phyloP scores from a whole-genome alignment of 2,113 vertebrate genomes.

The Nesoenas mayeri region DNA sequence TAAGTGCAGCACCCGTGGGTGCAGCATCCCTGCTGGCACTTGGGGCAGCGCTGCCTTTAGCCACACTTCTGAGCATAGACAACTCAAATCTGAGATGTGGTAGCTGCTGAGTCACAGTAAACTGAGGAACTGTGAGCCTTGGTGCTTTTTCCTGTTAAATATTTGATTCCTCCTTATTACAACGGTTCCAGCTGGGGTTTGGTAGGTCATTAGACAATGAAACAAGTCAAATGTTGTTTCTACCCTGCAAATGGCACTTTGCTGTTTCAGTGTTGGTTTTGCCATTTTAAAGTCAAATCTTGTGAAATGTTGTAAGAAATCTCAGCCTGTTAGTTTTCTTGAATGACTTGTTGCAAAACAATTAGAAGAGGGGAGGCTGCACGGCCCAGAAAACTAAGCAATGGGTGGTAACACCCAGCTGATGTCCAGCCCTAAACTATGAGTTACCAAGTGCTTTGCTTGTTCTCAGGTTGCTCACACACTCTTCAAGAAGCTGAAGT shows the following conservation, averaged over 20 bases:
- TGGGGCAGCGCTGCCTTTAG: neutral
- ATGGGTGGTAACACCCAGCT: accelerated
- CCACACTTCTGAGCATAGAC: accelerated
- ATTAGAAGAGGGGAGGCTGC: accelerated
- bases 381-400: neutral
- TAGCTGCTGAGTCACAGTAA: neutral
- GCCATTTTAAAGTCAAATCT: neutral
- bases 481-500: constrained; percentile 80
- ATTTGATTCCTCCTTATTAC: neutral
- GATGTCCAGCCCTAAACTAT: neutral
- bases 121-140: neutral
- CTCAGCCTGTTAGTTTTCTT: neutral
- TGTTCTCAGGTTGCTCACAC: constrained; percentile 78
- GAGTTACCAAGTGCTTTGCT: neutral
- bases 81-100: accelerated
- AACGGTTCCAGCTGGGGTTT: neutral
- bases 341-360: neutral
- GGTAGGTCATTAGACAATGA: accelerated
- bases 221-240: neutral
- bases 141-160: neutral
- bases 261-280: neutral
- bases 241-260: neutral
- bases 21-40: accelerated
- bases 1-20: constrained; percentile 46
- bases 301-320: neutral